A percentile compares a stretch with the other conserved stretches of the same genome.
These are phyloP conservation scores for Mormyrus hasselquistii DNA, from an alignment of 2,797 vertebrate species.

Conservation along the genomic window DNA sequence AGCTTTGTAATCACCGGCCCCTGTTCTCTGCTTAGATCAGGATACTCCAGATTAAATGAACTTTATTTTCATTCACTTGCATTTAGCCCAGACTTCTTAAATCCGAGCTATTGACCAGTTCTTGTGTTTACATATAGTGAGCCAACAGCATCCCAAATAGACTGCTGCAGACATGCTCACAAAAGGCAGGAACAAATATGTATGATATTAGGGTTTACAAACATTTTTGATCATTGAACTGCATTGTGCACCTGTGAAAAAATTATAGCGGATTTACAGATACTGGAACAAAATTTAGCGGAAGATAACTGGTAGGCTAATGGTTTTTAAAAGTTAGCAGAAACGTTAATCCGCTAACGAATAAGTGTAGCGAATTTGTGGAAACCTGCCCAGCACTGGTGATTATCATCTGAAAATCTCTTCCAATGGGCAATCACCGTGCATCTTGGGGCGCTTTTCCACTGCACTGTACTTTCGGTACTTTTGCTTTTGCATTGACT, in stretches of 20 bases:
- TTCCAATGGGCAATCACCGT: background rate
- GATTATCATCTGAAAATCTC: background rate
- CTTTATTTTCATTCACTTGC: background rate
- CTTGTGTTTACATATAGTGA: background rate
- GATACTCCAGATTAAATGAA: background rate
- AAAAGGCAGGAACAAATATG: background rate
- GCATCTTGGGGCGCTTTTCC: background rate
- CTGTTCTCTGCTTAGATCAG: background rate
- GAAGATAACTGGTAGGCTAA: background rate
- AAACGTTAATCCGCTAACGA: background rate
- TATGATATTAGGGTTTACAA: background rate
- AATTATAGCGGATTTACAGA: background rate
- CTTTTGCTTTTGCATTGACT: no score
- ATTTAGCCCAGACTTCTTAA: background rate
- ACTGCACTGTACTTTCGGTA: no score
- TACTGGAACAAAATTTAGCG: background rate
- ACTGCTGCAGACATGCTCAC: background rate
- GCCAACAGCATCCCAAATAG: background rate
- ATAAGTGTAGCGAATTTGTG: background rate
- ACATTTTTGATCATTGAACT: background rate
- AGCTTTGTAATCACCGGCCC: background rate
- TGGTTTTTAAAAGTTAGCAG: background rate
- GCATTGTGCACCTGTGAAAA: background rate
- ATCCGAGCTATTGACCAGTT: background rate
- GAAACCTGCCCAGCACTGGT: background rate